phyloP scores from a whole-genome alignment of 2,888 invertebrate genomes.

The Stenchaetothrips biformis region DNA sequence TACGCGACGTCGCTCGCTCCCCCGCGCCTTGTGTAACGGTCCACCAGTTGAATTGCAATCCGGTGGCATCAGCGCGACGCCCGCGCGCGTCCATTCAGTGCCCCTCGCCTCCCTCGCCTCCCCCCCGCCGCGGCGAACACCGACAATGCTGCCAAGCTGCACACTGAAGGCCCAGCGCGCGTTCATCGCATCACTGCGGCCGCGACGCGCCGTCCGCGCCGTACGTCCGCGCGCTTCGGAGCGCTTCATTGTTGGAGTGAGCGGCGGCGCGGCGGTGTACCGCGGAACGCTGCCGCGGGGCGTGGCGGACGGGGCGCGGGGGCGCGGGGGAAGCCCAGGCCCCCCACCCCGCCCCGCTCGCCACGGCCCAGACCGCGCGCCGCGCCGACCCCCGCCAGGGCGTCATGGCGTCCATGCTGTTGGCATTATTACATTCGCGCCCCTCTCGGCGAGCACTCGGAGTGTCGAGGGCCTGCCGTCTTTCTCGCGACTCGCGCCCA shows the following conservation, averaged over 20 bases:
- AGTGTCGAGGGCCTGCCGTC: no score
- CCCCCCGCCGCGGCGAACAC: background rate
- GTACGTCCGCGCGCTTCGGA: background rate
- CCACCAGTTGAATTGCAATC: background rate
- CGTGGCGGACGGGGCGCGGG: background rate
- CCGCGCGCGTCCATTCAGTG: background rate
- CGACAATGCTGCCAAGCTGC: background rate
- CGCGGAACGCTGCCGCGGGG: background rate
- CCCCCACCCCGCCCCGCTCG: no score
- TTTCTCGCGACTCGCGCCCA: background rate
- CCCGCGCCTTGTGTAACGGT: no score
- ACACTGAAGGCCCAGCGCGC: background rate
- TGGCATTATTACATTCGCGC: background rate
- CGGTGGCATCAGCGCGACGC: background rate
- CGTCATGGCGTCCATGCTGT: no score
- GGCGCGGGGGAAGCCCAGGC: no score
- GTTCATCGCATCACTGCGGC: background rate
- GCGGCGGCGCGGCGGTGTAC: background rate
- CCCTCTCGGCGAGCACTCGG: background rate
- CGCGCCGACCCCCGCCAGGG: no score
- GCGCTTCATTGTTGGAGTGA: conserved; percentile 14
- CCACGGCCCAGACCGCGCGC: no score
- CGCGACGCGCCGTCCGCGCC: background rate
- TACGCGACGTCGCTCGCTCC: conserved; percentile 44
- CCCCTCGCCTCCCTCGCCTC: background rate